Evolutionary conservation across 2,888 invertebrate genomes (phyloP), one percentile per base, ranked within the genome.

Genomic region (Herminia tarsipennalis): DNA sequence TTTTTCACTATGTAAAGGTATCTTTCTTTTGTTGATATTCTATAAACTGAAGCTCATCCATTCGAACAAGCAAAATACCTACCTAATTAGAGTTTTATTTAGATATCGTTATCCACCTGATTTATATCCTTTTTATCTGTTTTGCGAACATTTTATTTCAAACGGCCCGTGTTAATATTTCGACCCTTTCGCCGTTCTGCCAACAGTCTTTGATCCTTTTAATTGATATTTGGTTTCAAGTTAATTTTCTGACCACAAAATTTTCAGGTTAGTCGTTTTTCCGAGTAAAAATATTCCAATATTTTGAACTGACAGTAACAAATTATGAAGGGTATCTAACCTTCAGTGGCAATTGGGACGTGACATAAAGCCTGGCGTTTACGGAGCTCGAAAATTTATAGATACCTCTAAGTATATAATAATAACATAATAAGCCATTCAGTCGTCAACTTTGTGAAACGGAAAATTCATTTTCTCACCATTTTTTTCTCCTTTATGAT

Each of bases 141-240:
- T 66, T 51, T 47, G 41, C 40, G 41, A 53, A 54, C 58, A 72
- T 73, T 70, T 73, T 71, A 71, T 70, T 73, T 68, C 52, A 56
- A 51, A 59, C 32, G 36, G 50, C 64, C 66, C 61, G 54, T 68
- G 66, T 63, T 73, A 78, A 80, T 69, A 72, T 67, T 70, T 66
- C 58, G 52, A 72, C 73, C 77, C 73, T 59, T 78, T 70, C 53
- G 54, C 67, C 60, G 57, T 67, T 75, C 56, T 64, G 54, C 62
- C 64, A 73, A 72, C 66, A 57, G 61, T 60, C 74, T 80, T 78
- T 80, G 79, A 80, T 79, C 76, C 66, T 68, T 71, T 62, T 76
- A 76, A 80, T 79, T 80, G 73, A 71, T 74, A 72, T 77, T 77
- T 64, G 66, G 63, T 70, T 73, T 68, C 50, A 48, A 63, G 62